phyloP scores from a whole-genome alignment of 2,113 vertebrate species.

The Xiphophorus maculatus region DNA sequence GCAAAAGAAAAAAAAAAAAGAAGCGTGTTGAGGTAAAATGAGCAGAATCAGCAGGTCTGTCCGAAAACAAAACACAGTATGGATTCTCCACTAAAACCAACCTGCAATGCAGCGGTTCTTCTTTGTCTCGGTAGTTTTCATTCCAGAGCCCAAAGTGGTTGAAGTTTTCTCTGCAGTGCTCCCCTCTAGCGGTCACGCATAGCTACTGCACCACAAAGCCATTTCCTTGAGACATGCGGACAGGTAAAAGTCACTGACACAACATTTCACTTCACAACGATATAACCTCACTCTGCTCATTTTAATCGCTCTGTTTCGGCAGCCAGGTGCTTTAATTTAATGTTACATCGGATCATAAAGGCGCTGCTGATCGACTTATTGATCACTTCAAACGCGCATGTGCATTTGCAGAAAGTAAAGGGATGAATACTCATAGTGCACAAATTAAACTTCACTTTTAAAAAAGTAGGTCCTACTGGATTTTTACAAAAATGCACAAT shows the following conservation, averaged over 20 bases:
- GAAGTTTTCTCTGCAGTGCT: conserved; percentile 6
- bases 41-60: neutral
- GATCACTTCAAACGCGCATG: neutral
- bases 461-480: too few relatives aligned
- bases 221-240: neutral
- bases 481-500: too few relatives aligned
- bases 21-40: neutral
- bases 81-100: conserved; percentile 63
- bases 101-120: conserved; percentile 64
- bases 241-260: neutral
- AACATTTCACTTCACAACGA: neutral
- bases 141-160: neutral
- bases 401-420: neutral
- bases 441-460: too few relatives aligned
- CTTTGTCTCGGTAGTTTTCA: neutral
- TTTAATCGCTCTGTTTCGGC: neutral
- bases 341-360: neutral
- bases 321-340: neutral
- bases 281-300: neutral
- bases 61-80: conserved; percentile 4
- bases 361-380: neutral
- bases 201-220: neutral
- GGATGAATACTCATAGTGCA: too few relatives aligned
- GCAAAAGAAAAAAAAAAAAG: neutral
- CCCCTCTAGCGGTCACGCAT: conserved; percentile 42